Evolutionary conservation across 2,888 invertebrate species (phyloP), one percentile per base, ranked within the genome.

Genomic region (Andrena praecox): DNA sequence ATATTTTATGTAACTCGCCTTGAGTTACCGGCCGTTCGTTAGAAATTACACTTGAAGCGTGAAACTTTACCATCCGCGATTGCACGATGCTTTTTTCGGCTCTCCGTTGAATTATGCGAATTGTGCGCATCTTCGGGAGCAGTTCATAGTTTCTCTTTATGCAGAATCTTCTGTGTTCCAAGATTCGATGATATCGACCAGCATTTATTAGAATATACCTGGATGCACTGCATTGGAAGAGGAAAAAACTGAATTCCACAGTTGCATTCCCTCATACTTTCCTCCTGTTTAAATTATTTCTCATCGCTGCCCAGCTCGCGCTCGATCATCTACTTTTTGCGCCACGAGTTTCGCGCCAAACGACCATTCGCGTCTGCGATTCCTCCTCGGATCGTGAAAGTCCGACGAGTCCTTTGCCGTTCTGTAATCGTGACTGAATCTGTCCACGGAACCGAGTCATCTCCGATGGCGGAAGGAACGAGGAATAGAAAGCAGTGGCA

Each of bases 401-500:
- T 87, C 73, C 24, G 68, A 29, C 29, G 35, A 60, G 27, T 74
- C 27, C 73, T 68, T 66, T 42, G 52, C 31, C 52, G 76, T 87
- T 77, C 66, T 71, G 78, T 74, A 83, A 75, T 60, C 82, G 59
- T 20, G 74, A 77, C 77, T 80, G 62, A 76, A 78, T 85, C 72
- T 71, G 52, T 42, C 24, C 35, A 42, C 35, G 35, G 74, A 70
- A 71, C 66, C 63, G 73, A 82, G 80, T 33, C 69, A 56, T 35
- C 73, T 10, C 48, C 64, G 67, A 79, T 85, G 59, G 81, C 87
- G 84, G 87, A 87, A 89, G 85, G 66, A 87, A 84, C 77, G 66
- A 31, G 69, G 81, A 89, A 79, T 89, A 89, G 88, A 89, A 89
- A 89, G 89, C 86, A 71, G 75, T 66, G 52, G 87, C 86, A 71